Percentiles rank a stretch among this genome's conserved stretches.
Evolutionary conservation across 2,888 invertebrate genomes (phyloP).

Genomic region (Plagodis dolabraria): DNA sequence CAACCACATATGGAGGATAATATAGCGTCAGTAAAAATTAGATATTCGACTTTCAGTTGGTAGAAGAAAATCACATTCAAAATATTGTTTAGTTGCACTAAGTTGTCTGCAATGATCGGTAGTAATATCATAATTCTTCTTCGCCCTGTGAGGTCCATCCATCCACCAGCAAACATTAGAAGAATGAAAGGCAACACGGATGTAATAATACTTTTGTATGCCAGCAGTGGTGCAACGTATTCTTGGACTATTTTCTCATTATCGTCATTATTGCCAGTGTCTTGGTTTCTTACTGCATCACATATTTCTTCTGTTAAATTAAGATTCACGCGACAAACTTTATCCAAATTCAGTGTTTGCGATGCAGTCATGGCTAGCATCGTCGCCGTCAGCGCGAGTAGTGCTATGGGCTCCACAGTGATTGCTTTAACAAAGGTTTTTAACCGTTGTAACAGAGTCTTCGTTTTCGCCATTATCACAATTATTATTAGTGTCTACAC

Average conservation of each 20-base stretch:
- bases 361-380: constrained; percentile 81
- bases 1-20: constrained; percentile 47
- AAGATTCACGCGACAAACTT: constrained; percentile 84
- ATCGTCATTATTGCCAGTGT: constrained; percentile 81
- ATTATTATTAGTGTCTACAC: no score
- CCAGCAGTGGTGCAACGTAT: constrained; percentile 87
- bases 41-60: constrained; percentile 56
- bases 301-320: constrained; percentile 86
- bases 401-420: constrained; percentile 12
- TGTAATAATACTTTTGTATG: constrained; percentile 90
- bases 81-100: constrained; percentile 54
- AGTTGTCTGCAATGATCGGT: constrained; percentile 62
- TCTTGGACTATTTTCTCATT: constrained; percentile 84
- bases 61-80: constrained; percentile 63
- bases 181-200: constrained; percentile 89
- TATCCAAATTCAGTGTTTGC: constrained; percentile 27
- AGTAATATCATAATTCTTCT: constrained; percentile 71
- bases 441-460: not conserved
- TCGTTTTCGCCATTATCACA: no score
- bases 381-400: constrained; percentile 2
- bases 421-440: not conserved
- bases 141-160: constrained; percentile 70
- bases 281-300: constrained; percentile 84
- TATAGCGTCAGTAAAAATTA: constrained; percentile 55
- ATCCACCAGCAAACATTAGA: constrained; percentile 83